These are phyloP conservation scores for Carduelis carduelis DNA, from an alignment of 2,797 vertebrate species.

Conservation along the genomic window DNA sequence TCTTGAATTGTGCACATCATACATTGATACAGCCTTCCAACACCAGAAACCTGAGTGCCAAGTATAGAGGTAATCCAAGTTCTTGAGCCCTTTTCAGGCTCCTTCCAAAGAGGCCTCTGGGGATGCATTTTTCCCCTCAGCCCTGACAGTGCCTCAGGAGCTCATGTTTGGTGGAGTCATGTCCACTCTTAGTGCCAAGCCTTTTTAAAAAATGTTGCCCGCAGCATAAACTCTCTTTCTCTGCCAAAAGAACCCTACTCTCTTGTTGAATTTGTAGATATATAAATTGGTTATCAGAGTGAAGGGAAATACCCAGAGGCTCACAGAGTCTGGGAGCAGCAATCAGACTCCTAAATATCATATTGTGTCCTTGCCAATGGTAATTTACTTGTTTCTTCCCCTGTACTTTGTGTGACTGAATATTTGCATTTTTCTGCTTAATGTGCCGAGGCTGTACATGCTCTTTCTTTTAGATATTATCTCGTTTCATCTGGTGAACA, in stretches of 20 bases:
- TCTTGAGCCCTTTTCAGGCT: background rate
- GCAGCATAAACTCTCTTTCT: background rate
- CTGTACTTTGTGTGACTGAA: background rate
- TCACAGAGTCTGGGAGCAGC: background rate
- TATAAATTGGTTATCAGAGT: background rate
- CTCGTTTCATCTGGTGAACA: background rate
- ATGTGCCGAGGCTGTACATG: background rate
- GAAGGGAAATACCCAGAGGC: background rate
- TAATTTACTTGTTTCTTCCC: background rate
- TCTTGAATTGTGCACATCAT: background rate
- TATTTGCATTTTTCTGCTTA: background rate
- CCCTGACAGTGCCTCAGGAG: accelerated
- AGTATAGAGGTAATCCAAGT: background rate
- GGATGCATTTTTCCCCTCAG: background rate
- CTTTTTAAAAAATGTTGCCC: background rate
- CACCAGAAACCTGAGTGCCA: background rate
- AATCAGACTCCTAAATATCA: background rate
- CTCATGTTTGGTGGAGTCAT: accelerated
- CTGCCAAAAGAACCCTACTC: background rate
- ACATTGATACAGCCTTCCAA: background rate
- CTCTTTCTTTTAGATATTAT: background rate
- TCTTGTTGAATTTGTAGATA: conserved; percentile 22
- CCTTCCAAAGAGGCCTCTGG: background rate
- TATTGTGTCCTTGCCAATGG: background rate
- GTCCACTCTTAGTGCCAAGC: background rate